Evolutionary conservation across 2,113 vertebrate species (phyloP).

Genomic region (Asarcornis scutulata): DNA sequence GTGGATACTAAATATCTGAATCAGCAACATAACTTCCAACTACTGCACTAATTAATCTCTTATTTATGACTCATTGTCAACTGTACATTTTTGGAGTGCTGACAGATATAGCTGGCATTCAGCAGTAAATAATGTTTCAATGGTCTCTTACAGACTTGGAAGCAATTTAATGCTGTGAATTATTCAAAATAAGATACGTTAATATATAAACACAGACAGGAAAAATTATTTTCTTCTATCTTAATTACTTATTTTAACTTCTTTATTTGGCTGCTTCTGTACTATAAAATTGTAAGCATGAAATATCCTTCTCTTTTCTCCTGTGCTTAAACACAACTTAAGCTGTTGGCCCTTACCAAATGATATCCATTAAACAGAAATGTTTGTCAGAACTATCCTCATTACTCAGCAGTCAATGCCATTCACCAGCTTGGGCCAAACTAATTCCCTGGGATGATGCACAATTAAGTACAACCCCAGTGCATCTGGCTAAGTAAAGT

Average conservation of each 20-base stretch:
- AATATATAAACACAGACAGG: constrained; percentile 21
- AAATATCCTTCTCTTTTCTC: not conserved
- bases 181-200: not conserved
- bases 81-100: constrained; percentile 18
- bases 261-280: not conserved
- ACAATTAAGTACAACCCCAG: not conserved
- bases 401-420: not conserved
- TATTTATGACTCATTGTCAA: constrained; percentile 56
- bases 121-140: constrained; percentile 47
- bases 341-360: not conserved
- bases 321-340: not conserved
- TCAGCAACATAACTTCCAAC: constrained; percentile 44
- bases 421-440: not conserved
- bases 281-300: not conserved
- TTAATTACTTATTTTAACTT: constrained; percentile 12
- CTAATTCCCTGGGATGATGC: not conserved
- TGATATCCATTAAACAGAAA: not conserved
- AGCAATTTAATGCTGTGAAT: constrained; percentile 32
- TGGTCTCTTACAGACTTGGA: not conserved
- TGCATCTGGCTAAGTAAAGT: not conserved
- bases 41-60: constrained; percentile 43
- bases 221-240: not conserved
- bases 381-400: not conserved
- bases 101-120: constrained; percentile 39
- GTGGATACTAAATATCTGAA: constrained; percentile 58